Evolutionary conservation across 2,113 vertebrate genomes (phyloP), one percentile per base, ranked within the genome.

Genomic region (Nothoprocta pentlandii): DNA sequence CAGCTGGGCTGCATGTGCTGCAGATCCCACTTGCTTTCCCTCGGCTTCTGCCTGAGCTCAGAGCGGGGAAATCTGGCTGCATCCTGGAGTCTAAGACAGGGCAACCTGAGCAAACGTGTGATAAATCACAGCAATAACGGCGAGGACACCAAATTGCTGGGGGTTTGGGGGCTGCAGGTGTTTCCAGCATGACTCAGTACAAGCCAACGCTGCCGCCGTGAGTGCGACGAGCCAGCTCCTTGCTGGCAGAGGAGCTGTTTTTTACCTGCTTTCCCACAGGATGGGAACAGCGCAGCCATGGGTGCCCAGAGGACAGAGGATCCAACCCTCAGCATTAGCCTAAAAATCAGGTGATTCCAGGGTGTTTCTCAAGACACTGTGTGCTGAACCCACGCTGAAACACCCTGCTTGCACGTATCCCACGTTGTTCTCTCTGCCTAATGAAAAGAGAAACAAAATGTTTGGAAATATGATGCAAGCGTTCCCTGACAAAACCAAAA

Each of bases 331-430:
- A 15, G 58, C 1, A 1, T 80, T 42, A 39, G 46, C 64, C 62
- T n/a, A 73, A 44, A 77, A 85, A 20, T 39, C 69, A n/a, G 20
- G 15, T 22, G 2, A 7, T 5, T 4, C 28, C 11, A 3, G 41
- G 53, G 54, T 23, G 69, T 58, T 62, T 74, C 39, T 61, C 22
- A 22, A 22, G 73, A 70, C 10, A 13, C 44, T 0, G 1, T 25
- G 66, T 44, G 42, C 22, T n/a, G 25, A 5, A 41, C 9, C 22
- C 25, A 23, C 15, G 2, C 0, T 2, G 54, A 56, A 25, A 21
- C 30, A 20, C 66, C 30, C 56, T 12, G 14, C 39, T 58, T 1
- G 0, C 10, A 5, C 0, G 0, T 44, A 13, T 6, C n/a, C 47
- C 69, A 66, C 44, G 3, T 20, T 5, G 9, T 12, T 58, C 76